phyloP scores from a whole-genome alignment of 2,888 invertebrate species.

The Drosophila tanythrix region DNA sequence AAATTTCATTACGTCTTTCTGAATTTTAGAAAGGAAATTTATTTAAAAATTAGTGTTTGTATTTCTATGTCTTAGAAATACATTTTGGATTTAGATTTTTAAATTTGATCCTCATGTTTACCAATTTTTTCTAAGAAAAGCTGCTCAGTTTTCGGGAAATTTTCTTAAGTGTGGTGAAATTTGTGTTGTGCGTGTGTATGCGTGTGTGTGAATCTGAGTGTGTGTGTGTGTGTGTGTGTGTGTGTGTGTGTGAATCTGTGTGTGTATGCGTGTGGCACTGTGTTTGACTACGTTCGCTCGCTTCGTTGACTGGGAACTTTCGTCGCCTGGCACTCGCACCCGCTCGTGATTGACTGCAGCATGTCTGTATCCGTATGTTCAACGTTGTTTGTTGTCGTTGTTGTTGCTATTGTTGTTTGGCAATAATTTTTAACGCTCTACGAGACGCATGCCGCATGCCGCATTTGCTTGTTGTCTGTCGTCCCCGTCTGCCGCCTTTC shows the following conservation, averaged over 20 bases:
- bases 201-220: constrained; percentile 10
- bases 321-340: constrained; percentile 69
- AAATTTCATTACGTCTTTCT: neutral
- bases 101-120: neutral
- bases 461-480: constrained; percentile 57
- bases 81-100: neutral
- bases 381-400: constrained; percentile 35
- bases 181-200: neutral
- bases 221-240: constrained; percentile 33
- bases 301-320: constrained; percentile 79
- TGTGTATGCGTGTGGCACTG: constrained; percentile 38
- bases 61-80: too few relatives aligned
- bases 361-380: constrained; percentile 57
- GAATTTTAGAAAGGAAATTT: neutral
- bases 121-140: neutral
- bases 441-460: constrained; percentile 66
- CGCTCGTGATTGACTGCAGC: constrained; percentile 77
- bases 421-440: constrained; percentile 58
- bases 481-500: constrained; percentile 18
- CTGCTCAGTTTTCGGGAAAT: neutral
- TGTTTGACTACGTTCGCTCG: constrained; percentile 81
- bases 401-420: constrained; percentile 49
- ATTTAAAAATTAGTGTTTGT: too few relatives aligned
- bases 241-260: constrained; percentile 10
- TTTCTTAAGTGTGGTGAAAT: neutral